These are phyloP conservation scores for Dicyrtomina minuta DNA, from an alignment of 2,888 invertebrate species.

Conservation along the genomic window DNA sequence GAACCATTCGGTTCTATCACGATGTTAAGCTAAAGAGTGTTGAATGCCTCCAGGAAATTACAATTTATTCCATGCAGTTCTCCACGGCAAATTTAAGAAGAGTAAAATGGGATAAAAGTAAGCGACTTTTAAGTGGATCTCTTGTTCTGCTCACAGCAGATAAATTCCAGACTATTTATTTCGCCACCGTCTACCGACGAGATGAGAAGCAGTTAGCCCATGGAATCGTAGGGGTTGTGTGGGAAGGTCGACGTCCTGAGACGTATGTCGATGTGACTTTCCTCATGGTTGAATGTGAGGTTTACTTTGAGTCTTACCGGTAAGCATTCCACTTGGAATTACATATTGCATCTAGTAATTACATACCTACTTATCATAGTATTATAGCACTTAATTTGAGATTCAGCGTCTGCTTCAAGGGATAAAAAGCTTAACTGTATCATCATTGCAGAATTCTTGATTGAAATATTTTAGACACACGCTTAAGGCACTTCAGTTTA, in stretches of 20 bases:
- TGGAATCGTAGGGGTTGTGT: constrained; percentile 50
- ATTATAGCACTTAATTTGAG: too few species aligned
- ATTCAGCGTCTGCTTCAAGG: too few species aligned
- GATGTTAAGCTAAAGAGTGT: constrained; percentile 8
- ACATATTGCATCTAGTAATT: not conserved
- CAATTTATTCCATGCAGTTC: constrained; percentile 17
- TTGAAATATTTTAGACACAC: constrained; percentile 31
- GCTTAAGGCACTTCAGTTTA: constrained; percentile 66
- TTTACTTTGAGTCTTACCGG: constrained; percentile 60
- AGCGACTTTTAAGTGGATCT: constrained; percentile 57
- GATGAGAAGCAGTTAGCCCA: constrained; percentile 50
- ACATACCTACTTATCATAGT: not conserved
- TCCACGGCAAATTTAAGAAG: not conserved
- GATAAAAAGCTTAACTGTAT: too few species aligned
- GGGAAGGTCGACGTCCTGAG: constrained; percentile 41
- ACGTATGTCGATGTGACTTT: constrained; percentile 24
- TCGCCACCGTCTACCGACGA: constrained; percentile 56
- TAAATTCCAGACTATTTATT: constrained; percentile 56
- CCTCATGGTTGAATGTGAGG: constrained; percentile 58
- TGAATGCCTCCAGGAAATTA: not conserved
- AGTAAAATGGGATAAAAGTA: constrained; percentile 55
- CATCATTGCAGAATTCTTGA: too few species aligned
- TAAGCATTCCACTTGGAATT: constrained; percentile 56
- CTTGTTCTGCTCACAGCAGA: constrained; percentile 58
- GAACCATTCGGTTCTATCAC: constrained; percentile 32